These are phyloP conservation scores for Oikopleura albicans DNA, from an alignment of 23 tunicate genomes.

Conservation along the genomic window DNA sequence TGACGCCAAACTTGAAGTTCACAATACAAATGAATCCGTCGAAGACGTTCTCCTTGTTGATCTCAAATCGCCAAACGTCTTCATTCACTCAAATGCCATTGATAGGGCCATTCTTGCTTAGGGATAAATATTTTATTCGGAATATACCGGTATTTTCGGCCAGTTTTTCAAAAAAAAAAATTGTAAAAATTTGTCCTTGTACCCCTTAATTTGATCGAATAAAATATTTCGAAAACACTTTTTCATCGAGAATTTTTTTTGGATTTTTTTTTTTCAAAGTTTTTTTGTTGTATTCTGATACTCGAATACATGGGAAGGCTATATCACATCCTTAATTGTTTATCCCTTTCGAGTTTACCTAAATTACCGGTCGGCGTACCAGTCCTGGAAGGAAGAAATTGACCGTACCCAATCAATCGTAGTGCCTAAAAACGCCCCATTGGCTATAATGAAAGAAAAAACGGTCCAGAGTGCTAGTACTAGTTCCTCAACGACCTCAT, in stretches of 20 bases:
- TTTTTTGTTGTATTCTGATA: too few species aligned
- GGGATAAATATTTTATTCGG: too few species aligned
- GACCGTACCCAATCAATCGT: background rate
- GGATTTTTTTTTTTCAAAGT: too few species aligned
- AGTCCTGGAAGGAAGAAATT: conserved; percentile 2
- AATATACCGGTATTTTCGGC: too few species aligned
- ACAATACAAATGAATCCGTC: background rate
- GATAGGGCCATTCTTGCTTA: background rate
- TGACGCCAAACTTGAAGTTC: background rate
- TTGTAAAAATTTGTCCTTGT: too few species aligned
- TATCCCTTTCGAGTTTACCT: background rate
- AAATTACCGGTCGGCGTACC: background rate
- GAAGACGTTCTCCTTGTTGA: background rate
- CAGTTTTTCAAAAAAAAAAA: too few species aligned
- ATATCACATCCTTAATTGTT: too few species aligned
- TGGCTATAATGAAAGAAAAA: background rate
- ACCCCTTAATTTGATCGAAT: too few species aligned
- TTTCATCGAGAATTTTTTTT: too few species aligned
- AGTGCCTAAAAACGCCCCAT: background rate
- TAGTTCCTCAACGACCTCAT: background rate
- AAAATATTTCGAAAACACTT: too few species aligned
- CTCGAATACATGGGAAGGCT: too few species aligned
- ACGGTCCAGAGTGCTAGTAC: background rate
- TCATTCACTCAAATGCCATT: background rate
- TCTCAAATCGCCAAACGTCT: background rate